Percentiles rank a stretch among this genome's conserved stretches.
These are phyloP conservation scores for Pyrrhia umbra DNA, from an alignment of 2,888 invertebrate species.

Conservation along the genomic window DNA sequence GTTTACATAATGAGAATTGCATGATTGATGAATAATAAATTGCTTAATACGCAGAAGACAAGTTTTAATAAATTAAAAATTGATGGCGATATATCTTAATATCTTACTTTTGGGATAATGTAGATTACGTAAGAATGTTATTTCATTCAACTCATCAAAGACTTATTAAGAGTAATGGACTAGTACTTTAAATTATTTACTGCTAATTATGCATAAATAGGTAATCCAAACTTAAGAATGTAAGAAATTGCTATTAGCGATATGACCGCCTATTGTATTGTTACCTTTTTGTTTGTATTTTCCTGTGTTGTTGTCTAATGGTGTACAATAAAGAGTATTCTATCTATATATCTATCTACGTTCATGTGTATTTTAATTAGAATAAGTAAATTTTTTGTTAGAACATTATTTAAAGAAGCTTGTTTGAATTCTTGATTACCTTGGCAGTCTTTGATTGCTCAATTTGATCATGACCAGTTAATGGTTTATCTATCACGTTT, in stretches of 20 bases:
- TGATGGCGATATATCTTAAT: conserved; percentile 3
- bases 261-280: too few relatives aligned
- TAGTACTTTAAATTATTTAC: not conserved
- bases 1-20: not conserved
- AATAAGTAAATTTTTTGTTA: not conserved
- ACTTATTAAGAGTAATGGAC: not conserved
- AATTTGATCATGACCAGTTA: not conserved
- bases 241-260: too few relatives aligned
- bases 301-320: too few relatives aligned
- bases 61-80: not conserved
- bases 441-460: not conserved
- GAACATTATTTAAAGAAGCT: conserved; percentile 3
- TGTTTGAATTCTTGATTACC: not conserved
- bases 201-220: not conserved
- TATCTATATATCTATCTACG: too few relatives aligned
- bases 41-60: conserved; percentile 7
- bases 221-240: too few relatives aligned
- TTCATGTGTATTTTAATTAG: not conserved
- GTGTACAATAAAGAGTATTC: too few relatives aligned
- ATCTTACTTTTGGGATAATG: conserved; percentile 2
- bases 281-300: too few relatives aligned
- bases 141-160: conserved; percentile 11
- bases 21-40: conserved; percentile 19
- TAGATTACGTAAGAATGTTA: conserved; percentile 2
- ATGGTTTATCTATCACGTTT: not conserved